These are phyloP conservation scores for Chloroceryle aenea DNA, from an alignment of 2,113 vertebrate genomes.

Conservation along the genomic window DNA sequence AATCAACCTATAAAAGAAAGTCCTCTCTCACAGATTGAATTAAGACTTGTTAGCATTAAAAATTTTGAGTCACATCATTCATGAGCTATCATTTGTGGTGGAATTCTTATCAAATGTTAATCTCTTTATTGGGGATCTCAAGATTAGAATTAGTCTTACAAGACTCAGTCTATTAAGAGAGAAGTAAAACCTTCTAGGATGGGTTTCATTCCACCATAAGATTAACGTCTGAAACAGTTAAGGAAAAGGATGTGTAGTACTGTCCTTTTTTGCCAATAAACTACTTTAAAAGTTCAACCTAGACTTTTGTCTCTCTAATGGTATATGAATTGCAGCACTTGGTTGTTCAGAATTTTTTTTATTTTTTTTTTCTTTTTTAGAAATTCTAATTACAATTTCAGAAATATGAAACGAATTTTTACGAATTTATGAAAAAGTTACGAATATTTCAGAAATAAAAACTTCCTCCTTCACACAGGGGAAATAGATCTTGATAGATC, in stretches of 20 bases:
- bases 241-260: neutral
- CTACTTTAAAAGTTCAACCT: neutral
- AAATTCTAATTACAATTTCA: neutral
- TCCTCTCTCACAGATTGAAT: neutral
- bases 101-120: neutral
- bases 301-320: neutral
- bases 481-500: accelerated
- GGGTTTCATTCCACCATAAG: neutral
- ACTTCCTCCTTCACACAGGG: accelerated
- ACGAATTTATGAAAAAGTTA: no score
- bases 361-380: no score
- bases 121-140: neutral
- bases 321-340: neutral
- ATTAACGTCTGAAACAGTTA: neutral
- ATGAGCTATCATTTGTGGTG: neutral
- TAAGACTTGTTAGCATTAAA: neutral
- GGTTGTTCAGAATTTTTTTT: neutral
- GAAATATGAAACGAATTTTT: no score
- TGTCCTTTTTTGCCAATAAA: neutral
- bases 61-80: neutral
- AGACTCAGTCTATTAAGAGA: neutral
- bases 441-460: neutral
- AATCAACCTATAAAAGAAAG: neutral
- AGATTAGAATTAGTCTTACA: neutral
- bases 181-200: neutral